Percentiles rank a stretch among this genome's conserved stretches.
These are phyloP conservation scores for Tamandua tetradactyla DNA, from an alignment of 2,797 vertebrate genomes.

Conservation along the genomic window DNA sequence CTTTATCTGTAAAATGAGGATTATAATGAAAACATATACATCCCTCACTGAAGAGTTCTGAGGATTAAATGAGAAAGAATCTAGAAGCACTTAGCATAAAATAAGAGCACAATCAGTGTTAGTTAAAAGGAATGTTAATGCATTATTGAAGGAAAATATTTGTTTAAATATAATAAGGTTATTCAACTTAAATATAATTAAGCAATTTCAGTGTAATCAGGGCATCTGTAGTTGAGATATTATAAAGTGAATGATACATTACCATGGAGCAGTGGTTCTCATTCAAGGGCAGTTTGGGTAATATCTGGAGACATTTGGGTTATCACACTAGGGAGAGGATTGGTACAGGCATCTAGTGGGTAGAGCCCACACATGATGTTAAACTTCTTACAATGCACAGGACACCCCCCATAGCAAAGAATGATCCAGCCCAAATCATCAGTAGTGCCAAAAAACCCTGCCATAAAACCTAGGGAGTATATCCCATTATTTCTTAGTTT, in stretches of 20 bases:
- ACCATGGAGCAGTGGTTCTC: background rate
- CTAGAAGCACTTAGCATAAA: background rate
- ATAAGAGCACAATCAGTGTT: background rate
- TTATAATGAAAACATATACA: background rate
- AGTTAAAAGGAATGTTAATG: background rate
- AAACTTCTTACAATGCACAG: background rate
- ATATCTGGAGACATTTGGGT: background rate
- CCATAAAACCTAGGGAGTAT: background rate
- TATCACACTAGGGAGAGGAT: background rate
- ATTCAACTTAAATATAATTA: background rate
- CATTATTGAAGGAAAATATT: constrained; percentile 14
- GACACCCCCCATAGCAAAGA: background rate
- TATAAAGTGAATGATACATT: background rate
- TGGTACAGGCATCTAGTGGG: background rate
- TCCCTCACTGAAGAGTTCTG: background rate
- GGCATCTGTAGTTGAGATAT: background rate
- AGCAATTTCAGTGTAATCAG: background rate
- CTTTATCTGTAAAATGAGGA: background rate
- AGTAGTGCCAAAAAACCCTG: background rate
- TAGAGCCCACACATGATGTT: background rate
- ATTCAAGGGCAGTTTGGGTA: background rate
- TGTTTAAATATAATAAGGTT: background rate
- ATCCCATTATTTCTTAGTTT: background rate
- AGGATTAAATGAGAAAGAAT: background rate
- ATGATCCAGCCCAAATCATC: background rate